These are phyloP conservation scores for Phaethon lepturus DNA, from an alignment of 2,113 vertebrate species.

Conservation along the genomic window DNA sequence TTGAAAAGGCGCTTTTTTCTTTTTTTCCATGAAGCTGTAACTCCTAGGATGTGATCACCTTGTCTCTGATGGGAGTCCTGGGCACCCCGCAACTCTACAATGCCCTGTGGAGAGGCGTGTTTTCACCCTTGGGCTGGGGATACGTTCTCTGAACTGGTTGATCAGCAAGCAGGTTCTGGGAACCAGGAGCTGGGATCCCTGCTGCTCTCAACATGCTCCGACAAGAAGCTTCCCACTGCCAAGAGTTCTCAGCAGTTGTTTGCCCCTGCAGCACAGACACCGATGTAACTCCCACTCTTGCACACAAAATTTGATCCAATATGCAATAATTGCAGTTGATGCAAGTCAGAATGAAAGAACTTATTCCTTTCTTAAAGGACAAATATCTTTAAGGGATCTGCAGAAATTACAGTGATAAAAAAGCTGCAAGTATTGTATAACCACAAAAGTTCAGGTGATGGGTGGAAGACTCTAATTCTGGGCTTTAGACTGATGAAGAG, in stretches of 20 bases:
- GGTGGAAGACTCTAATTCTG: not conserved
- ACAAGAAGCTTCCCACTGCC: not conserved
- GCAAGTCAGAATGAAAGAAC: not conserved
- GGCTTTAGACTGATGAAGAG: not conserved
- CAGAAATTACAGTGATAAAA: not conserved
- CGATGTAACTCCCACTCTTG: not conserved
- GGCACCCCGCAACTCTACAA: not conserved
- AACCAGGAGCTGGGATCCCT: not conserved
- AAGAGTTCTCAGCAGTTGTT: not conserved
- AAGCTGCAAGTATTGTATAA: not conserved
- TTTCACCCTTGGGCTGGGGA: not conserved
- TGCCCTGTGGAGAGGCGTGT: not conserved
- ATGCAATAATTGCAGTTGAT: not conserved
- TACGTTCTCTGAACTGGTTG: not conserved
- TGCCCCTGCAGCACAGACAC: slow-evolving; percentile 9
- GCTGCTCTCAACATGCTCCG: not conserved
- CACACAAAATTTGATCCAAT: not conserved
- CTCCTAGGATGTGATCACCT: not conserved
- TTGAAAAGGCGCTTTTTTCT: not conserved
- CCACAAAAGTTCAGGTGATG: not conserved
- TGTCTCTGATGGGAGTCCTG: not conserved
- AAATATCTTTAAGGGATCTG: not conserved
- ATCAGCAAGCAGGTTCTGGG: not conserved
- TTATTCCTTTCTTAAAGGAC: not conserved
- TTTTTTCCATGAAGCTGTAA: not conserved